Evolutionary conservation across 53 echinoderm and acorn worm genomes (phyloP), one percentile per base, ranked within the genome.

Genomic region (Stichopus horrens): DNA sequence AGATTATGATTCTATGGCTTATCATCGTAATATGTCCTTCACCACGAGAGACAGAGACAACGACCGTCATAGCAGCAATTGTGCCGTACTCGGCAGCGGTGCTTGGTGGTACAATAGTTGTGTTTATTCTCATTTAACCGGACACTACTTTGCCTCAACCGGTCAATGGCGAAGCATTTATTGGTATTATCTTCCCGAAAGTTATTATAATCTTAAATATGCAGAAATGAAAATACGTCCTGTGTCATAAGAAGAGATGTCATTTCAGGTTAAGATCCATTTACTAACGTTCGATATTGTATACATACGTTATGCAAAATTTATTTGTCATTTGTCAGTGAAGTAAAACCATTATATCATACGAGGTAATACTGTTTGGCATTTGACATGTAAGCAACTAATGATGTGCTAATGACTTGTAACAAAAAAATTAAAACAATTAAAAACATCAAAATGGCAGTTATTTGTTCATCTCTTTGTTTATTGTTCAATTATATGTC

Each of bases 171-270:
- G 57, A 58, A 81, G 58, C 58, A 81, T 81, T 58, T 6, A 20
- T 18, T 81, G 81, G 81, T 19, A 58, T 81, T 6, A 11, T 19
- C 81, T 81, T 16, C 81, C 81, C 6, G 81, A 58, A 8, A 54
- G 57, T 54, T 20, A 5, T 19, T 81, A 58, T 18, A 56, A 81
- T 11, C 56, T 81, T 22, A 81, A 81, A 58, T 81, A 81, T 58
- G 58, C 57, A 8, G 81, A 81, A 81, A 81, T 81, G 81, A 81
- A 81, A 56, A 20, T 81, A 81, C 81, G 81, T n/a, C 16, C 57
- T 81, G n/a, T 71, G 19, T 59, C 8, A 59, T 59, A 37, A 37
- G 1, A 37, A 37, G 37, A 37, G 37, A 37, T 37, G 37, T 2
- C 37, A 37, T 37, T 1, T 37, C 37, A 37, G 37, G 0, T 37